Base-by-base conservation (phyloP, 2,888 invertebrate species). In the Galerucella calmariensis region DNA sequence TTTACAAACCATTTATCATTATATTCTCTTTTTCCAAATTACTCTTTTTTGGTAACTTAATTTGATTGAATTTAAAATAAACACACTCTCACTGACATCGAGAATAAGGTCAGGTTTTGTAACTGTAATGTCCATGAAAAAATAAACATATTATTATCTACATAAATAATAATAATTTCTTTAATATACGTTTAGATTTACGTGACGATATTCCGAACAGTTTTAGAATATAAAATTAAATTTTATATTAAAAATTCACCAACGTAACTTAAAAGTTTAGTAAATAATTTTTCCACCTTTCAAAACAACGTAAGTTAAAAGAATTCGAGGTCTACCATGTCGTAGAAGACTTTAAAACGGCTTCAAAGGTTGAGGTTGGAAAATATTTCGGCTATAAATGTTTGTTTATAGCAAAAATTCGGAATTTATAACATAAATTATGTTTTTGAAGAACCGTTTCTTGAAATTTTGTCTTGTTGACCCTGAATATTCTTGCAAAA, bases 61-160 rank as follows among this genome's bases (percentile, higher is more conserved):
- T 51, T 51, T 51, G 51, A 16, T 56, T 56, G 20, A 56, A 56
- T 56, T 20, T 56, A 16, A 56, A 8, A 16, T 56, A 56, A 56
- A 16, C 6, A 9, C 14, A 48, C 10, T 16, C 16, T 56, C 9
- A 16, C 16, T 16, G 9, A 56, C 20, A 56, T 20, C 63, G 46
- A 65, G 46, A 20, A 44, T 41, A 65, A 65, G 63, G 63, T 65
- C 46, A 44, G 20, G 16, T 65, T 63, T 63, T 63, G 44, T 16
- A 63, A 63, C 41, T 20, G 63, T 27, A 27, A 12, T 46, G 46
- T 16, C 63, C 63, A 63, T 44, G 63, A 16, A 63, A 46, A 63
- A n/a, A 63, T 4, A 8, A 63, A 10, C 44, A 41, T 61, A 61
- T 10, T 16, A 61, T 27, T 27, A n/a, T 14, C 8, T 27, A 35